Percentiles rank a stretch among this genome's conserved stretches.
These are phyloP conservation scores for Carposina sasakii DNA, from an alignment of 1,140 invertebrate genomes.

Conservation along the genomic window DNA sequence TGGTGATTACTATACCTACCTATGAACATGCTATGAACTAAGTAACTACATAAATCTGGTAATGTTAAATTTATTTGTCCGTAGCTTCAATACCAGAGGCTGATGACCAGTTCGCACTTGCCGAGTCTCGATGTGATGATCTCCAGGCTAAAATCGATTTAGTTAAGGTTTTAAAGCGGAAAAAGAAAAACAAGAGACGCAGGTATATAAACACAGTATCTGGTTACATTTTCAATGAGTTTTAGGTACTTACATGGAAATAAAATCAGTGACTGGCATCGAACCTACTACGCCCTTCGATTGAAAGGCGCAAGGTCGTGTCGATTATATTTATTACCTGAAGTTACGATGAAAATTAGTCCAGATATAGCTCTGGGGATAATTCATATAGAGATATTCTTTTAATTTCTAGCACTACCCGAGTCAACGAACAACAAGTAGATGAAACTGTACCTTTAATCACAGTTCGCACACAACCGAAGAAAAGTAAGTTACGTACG, in stretches of 20 bases:
- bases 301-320: too few species aligned
- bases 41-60: too few species aligned
- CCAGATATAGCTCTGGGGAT: too few species aligned
- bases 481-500: constrained; percentile 57
- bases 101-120: constrained; percentile 50
- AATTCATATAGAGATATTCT: too few species aligned
- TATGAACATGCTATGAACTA: too few species aligned
- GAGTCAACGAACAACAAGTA: constrained; percentile 8
- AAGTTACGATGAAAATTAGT: too few species aligned
- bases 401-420: constrained; percentile 7
- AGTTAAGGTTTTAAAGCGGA: constrained; percentile 46
- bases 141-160: constrained; percentile 57
- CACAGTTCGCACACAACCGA: constrained; percentile 48
- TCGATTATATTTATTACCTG: too few species aligned
- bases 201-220: constrained; percentile 35
- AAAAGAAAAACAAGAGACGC: constrained; percentile 50
- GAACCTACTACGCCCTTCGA: too few species aligned
- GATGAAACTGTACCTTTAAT: constrained; percentile 39
- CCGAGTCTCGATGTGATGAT: constrained; percentile 50
- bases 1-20: too few species aligned
- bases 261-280: too few species aligned
- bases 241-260: too few species aligned
- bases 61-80: constrained; percentile 9
- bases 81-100: constrained; percentile 51
- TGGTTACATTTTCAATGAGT: too few species aligned